A percentile compares a stretch with the other conserved stretches of the same genome.
Evolutionary conservation across 2,797 vertebrate species (phyloP).

Genomic region (Peromyscus aztecus): DNA sequence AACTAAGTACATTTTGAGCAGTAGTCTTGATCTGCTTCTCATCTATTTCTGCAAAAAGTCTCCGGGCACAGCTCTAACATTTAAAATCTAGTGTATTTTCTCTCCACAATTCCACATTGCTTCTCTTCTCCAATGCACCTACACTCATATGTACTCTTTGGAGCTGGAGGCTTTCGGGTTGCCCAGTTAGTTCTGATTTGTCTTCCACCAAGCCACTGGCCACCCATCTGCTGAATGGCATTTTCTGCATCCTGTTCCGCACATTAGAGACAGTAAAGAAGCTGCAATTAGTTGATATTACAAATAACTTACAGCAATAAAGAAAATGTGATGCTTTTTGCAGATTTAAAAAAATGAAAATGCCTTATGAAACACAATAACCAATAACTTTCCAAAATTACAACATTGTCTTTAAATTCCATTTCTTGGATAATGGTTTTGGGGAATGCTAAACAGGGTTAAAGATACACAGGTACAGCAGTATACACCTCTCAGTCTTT

Average conservation of each 20-base stretch:
- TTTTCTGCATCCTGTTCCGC: constrained; percentile 95
- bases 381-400: constrained; percentile 44
- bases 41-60: constrained; percentile 84
- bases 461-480: neutral
- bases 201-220: constrained; percentile 98
- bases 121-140: constrained; percentile 85
- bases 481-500: neutral
- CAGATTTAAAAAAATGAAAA: constrained; percentile 15
- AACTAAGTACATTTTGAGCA: constrained; percentile 84
- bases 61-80: constrained; percentile 82
- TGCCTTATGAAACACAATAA: constrained; percentile 43
- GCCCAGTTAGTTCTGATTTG: constrained; percentile 99
- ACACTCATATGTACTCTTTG: constrained; percentile 97
- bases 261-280: constrained; percentile 75
- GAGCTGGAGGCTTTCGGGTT: constrained; percentile 97
- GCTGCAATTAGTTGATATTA: constrained; percentile 65
- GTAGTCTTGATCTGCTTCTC: constrained; percentile 84
- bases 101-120: constrained; percentile 82
- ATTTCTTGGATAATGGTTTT: constrained; percentile 24
- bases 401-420: neutral
- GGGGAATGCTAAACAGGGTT: constrained; percentile 11
- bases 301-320: constrained; percentile 52
- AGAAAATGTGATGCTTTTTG: constrained; percentile 58
- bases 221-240: constrained; percentile 99
- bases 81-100: constrained; percentile 83